Base-by-base conservation (phyloP, 2,113 vertebrate genomes). In the Xiphophorus hellerii region DNA sequence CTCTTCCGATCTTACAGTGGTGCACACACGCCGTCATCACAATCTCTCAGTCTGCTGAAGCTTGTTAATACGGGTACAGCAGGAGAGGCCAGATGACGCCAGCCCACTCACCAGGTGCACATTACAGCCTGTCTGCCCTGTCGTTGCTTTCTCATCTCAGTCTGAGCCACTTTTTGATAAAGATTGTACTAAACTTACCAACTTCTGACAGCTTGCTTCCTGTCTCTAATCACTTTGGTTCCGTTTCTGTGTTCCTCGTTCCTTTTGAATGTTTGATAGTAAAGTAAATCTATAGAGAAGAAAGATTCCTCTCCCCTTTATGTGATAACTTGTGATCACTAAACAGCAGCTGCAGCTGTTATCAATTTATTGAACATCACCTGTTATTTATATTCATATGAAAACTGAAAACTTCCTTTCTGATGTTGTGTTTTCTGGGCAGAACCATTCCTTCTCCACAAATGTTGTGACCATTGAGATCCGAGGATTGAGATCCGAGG, bases 101-200 rank as follows among this genome's bases (percentile, higher is more conserved):
- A 65, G 77, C 86, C 82, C 84, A 88, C 83, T 78, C 82, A 84
- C 77, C 82, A 89, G 80, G 81, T 84, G 80, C 73, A 76, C 69
- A 62, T 51, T 66, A 27, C 74, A 66, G 65, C 69, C 66, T 73
- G 39, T 79, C 69, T 74, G 66, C 31, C 44, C 48, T 61, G 13
- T 79, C 48, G 64, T 70, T 79, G 33, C 33, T 30, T 48, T 28
- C 76, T 77, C 64, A 64, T 80, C 68, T 66, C 54, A 62, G 44
- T 1, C 74, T 71, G 70, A 48, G 6, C 14, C 25, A 66, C 13
- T 67, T 75, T 77, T 58, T 75, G 42, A 62, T 10, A 17, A 66
- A 33, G 1, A 29, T 62, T 74, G 75, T 31, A 54, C 3, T 71
- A 11, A 7, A 14, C 74, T 74, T 29, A 51, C 42, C 17, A 0